Base-by-base conservation (phyloP, 2,797 vertebrate genomes). In the Simalia tracyae region DNA sequence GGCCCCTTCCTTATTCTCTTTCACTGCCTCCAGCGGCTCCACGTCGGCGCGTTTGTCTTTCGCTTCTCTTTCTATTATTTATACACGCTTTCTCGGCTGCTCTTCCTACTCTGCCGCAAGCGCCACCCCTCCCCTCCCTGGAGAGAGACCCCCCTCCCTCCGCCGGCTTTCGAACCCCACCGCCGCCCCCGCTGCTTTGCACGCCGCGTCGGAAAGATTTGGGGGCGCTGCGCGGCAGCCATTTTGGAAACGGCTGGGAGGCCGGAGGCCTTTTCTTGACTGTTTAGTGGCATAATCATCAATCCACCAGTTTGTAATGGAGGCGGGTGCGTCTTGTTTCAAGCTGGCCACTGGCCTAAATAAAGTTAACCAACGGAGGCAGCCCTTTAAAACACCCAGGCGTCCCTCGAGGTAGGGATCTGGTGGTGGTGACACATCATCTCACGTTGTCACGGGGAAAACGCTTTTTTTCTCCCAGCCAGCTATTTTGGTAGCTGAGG, bases 31-130 rank as follows among this genome's bases (percentile, higher is more conserved):
- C 54, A 1, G 72, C 17, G 17, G 17, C 12, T 17, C 26, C 46
- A 17, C 4, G n/a, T 81, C 66, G 91, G 90, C 90, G 95, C 95
- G 95, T 94, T 93, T 93, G 93, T 95, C 91, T 90, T 92, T 92
- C 86, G 92, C 91, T 93, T 93, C 85, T 90, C 86, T 81, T 94
- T 95, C 91, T 95, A 94, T 96, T 96, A 94, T 96, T 95, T 94
- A 95, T 89, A 91, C 3, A 57, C 92, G 87, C 5, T 88, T 89
- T 94, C 95, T 91, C 50, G 92, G 57, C 90, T 96, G 94, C 91
- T 84, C 81, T 94, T 91, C 88, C 91, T 93, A 92, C 68, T 94
- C 94, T 88, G 60, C 5, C 92, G 84, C 88, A 95, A 59, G 94
- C 92, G 95, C 91, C 91, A 95, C 90, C 95, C 63, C 17, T 86